Evolutionary conservation across 2,797 vertebrate species (phyloP).

Genomic region (Dermochelys coriacea): DNA sequence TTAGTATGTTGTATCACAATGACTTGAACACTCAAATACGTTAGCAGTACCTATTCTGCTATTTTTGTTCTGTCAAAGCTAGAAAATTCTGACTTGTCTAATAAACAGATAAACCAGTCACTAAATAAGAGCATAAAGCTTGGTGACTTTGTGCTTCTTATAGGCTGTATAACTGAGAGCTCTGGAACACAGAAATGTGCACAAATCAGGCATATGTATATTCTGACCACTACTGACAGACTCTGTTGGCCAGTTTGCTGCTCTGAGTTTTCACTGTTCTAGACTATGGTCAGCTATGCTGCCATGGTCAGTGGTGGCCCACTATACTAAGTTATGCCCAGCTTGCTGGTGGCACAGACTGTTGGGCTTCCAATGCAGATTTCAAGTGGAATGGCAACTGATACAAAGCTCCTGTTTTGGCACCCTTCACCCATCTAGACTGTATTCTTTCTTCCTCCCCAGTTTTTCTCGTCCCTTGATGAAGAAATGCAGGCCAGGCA

Average conservation of each 20-base stretch:
- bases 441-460: constrained; percentile 69
- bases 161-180: neutral
- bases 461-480: constrained; percentile 67
- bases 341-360: constrained; percentile 62
- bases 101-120: constrained; percentile 16
- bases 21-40: neutral
- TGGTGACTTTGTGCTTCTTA: neutral
- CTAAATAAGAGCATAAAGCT: neutral
- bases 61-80: constrained; percentile 33
- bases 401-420: constrained; percentile 48
- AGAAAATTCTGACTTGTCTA: constrained; percentile 21
- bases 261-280: constrained; percentile 3
- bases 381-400: constrained; percentile 67
- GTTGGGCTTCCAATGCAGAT: constrained; percentile 52
- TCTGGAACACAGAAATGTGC: constrained; percentile 46
- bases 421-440: constrained; percentile 64
- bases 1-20: constrained; percentile 30
- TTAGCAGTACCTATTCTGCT: neutral
- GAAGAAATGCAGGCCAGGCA: constrained; percentile 59
- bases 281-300: constrained; percentile 20
- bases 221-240: constrained; percentile 2
- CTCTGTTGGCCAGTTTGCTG: constrained; percentile 21
- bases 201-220: neutral
- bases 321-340: constrained; percentile 49
- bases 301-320: constrained; percentile 57